These are phyloP conservation scores for Pandemis cinnamomeana DNA, from an alignment of 2,888 invertebrate genomes.

Conservation along the genomic window DNA sequence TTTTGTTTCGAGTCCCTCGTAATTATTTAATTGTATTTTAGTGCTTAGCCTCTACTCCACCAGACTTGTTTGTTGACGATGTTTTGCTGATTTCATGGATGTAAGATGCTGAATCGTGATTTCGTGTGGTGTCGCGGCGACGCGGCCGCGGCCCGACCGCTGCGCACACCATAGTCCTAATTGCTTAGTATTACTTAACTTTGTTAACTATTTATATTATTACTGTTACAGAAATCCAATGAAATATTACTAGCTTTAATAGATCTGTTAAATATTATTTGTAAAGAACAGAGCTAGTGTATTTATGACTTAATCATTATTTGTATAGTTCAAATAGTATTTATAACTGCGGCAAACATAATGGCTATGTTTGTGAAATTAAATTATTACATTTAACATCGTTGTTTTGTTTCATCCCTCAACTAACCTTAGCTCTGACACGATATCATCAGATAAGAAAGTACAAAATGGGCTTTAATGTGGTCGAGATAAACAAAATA, in stretches of 20 bases:
- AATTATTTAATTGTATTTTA: conserved; percentile 57
- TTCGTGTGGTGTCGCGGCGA: conserved; percentile 33
- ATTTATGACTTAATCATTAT: conserved; percentile 83
- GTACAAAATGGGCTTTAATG: conserved; percentile 1
- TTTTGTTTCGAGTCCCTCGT: conserved; percentile 64
- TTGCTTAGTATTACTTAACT: conserved; percentile 77
- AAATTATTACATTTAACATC: conserved; percentile 74
- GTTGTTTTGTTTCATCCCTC: conserved; percentile 49
- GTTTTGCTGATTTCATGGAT: conserved; percentile 67
- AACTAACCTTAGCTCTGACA: not conserved
- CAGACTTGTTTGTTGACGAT: conserved; percentile 58
- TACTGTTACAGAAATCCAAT: conserved; percentile 79
- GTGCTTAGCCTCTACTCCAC: conserved; percentile 73
- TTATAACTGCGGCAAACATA: conserved; percentile 76
- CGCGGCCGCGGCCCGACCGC: not conserved
- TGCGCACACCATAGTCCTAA: conserved; percentile 74
- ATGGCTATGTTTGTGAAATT: conserved; percentile 77
- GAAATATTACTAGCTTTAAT: conserved; percentile 80
- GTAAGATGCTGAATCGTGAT: conserved; percentile 53
- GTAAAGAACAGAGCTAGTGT: conserved; percentile 82
- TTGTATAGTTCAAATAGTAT: conserved; percentile 83
- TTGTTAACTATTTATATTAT: conserved; percentile 85
- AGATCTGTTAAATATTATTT: conserved; percentile 79
- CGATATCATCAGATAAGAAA: conserved; percentile 5
- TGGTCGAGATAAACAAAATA: conserved; percentile 12